Evolutionary conservation across 2,888 invertebrate genomes (phyloP).

Genomic region (Erpobdella octoculata): DNA sequence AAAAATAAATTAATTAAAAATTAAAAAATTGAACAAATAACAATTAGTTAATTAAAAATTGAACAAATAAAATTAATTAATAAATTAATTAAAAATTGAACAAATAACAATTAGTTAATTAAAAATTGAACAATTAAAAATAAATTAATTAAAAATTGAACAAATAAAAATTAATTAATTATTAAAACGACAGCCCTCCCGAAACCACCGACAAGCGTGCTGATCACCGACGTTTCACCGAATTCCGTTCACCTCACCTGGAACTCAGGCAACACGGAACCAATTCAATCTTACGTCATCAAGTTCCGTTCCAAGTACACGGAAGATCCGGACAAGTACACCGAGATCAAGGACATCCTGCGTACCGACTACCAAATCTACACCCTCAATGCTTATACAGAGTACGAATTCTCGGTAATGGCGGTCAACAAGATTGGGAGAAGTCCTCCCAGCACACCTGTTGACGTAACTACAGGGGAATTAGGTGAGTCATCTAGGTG

Average conservation of each 20-base stretch:
- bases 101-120: too few relatives aligned
- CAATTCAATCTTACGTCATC: constrained; percentile 85
- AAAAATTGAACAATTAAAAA: too few relatives aligned
- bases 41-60: too few relatives aligned
- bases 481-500: constrained; percentile 26
- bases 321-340: constrained; percentile 51
- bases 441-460: constrained; percentile 77
- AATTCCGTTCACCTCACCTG: constrained; percentile 84
- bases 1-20: too few relatives aligned
- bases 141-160: too few relatives aligned
- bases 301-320: constrained; percentile 77
- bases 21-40: too few relatives aligned
- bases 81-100: too few relatives aligned
- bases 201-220: constrained; percentile 77
- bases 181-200: constrained; percentile 92
- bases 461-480: constrained; percentile 88
- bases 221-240: constrained; percentile 84
- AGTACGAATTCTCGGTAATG: constrained; percentile 90
- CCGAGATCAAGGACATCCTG: constrained; percentile 84
- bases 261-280: constrained; percentile 61
- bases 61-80: too few relatives aligned
- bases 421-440: constrained; percentile 89
- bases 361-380: constrained; percentile 80
- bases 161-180: too few relatives aligned
- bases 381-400: constrained; percentile 77